Evolutionary conservation across 2,113 vertebrate species (phyloP).

Genomic region (Caloenas nicobarica): DNA sequence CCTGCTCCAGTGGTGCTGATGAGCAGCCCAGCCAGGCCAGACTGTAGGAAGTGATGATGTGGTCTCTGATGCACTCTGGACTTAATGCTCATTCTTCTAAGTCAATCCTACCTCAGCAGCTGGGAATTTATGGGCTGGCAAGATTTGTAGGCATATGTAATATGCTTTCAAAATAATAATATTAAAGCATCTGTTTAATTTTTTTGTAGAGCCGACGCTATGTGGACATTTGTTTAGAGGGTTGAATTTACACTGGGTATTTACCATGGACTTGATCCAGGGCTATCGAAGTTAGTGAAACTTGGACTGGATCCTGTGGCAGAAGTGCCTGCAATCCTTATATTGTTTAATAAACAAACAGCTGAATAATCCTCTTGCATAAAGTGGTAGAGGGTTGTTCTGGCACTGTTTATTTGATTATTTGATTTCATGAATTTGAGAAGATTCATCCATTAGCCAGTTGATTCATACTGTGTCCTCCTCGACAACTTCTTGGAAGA

Average conservation of each 20-base stretch:
- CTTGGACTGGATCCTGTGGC: slow-evolving; percentile 38
- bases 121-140: not conserved
- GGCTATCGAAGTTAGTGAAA: slow-evolving; percentile 23
- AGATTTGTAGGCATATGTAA: not conserved
- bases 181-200: slow-evolving; percentile 23
- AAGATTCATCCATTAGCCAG: not conserved
- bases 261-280: slow-evolving; percentile 55
- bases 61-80: not conserved
- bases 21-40: not conserved
- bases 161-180: slow-evolving; percentile 1
- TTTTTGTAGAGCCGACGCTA: slow-evolving; percentile 4
- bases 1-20: fast-evolving
- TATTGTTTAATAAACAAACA: slow-evolving; percentile 56
- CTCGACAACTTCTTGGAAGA: not conserved
- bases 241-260: slow-evolving; percentile 28
- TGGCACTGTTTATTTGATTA: slow-evolving; percentile 17
- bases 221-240: slow-evolving; percentile 23
- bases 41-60: not conserved
- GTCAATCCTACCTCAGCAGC: not conserved
- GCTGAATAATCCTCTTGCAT: slow-evolving; percentile 20
- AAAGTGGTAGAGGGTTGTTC: not conserved
- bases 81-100: not conserved
- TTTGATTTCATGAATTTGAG: not conserved
- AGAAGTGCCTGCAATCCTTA: slow-evolving; percentile 32
- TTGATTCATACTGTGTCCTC: not conserved